Evolutionary conservation across 2,888 invertebrate species (phyloP).

Genomic region (Tetramorium bicarinatum): DNA sequence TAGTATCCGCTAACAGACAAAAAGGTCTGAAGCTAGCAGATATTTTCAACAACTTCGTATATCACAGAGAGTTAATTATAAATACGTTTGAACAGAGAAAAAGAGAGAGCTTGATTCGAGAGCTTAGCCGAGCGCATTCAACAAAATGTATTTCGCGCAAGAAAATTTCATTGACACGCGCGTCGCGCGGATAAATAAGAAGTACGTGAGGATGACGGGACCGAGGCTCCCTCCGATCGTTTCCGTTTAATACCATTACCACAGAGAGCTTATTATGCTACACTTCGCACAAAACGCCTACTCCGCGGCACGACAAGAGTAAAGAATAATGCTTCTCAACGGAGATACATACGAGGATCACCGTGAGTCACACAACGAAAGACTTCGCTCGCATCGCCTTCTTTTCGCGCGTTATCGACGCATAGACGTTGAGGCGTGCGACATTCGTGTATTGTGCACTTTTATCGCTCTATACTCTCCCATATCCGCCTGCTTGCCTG

Average conservation of each 20-base stretch:
- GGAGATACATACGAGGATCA: conserved; percentile 40
- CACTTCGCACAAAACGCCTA: conserved; percentile 57
- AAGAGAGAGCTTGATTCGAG: conserved; percentile 69
- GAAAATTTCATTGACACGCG: conserved; percentile 29
- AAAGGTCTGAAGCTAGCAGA: conserved; percentile 59
- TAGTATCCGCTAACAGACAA: conserved; percentile 71
- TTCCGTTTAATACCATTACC: conserved; percentile 60
- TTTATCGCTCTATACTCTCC: conserved; percentile 46
- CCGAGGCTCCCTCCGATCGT: conserved; percentile 71
- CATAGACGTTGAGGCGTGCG: conserved; percentile 8
- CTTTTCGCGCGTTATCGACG: conserved; percentile 28
- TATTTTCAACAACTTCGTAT: conserved; percentile 76
- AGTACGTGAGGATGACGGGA: conserved; percentile 62
- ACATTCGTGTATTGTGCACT: conserved; percentile 31
- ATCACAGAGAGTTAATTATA: conserved; percentile 77
- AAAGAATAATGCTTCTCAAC: conserved; percentile 37
- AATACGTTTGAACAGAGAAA: conserved; percentile 63
- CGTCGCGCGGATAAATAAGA: conserved; percentile 45
- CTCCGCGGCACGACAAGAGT: conserved; percentile 58
- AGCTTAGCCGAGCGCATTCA: conserved; percentile 58
- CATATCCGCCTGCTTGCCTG: conserved; percentile 63
- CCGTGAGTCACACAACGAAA: conserved; percentile 56
- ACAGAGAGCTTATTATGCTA: conserved; percentile 77
- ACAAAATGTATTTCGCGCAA: conserved; percentile 27
- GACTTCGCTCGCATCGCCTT: conserved; percentile 45